These are phyloP conservation scores for Horisme vitalbata DNA, from an alignment of 2,888 invertebrate species.

Conservation along the genomic window DNA sequence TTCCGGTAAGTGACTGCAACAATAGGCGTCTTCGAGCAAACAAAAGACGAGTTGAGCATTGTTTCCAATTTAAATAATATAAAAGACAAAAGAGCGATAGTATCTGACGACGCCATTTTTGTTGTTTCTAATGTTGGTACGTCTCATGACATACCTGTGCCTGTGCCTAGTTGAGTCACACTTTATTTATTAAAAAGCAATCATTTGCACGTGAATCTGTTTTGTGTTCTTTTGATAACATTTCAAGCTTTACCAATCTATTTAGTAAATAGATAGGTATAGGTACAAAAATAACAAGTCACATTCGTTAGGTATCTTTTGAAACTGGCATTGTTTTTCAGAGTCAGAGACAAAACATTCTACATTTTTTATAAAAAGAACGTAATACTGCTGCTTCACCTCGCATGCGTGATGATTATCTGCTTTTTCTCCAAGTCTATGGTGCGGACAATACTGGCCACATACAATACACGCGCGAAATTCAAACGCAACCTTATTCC, in stretches of 20 bases:
- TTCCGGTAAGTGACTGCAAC: conserved; percentile 59
- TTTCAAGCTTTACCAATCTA: no score
- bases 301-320: no score
- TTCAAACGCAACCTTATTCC: conserved; percentile 22
- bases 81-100: conserved; percentile 53
- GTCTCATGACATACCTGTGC: conserved; percentile 2
- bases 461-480: conserved; percentile 18
- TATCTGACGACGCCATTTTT: conserved; percentile 33
- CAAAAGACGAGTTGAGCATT: conserved; percentile 61
- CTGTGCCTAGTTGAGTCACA: no score
- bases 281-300: no score
- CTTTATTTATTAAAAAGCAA: no score
- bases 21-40: conserved; percentile 65
- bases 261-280: no score
- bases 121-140: conserved; percentile 7
- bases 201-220: no score
- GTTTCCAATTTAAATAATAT: conserved; percentile 58
- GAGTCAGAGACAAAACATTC: no score
- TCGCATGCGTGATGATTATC: conserved; percentile 28
- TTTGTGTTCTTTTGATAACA: no score
- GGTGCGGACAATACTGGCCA: conserved; percentile 33
- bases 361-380: not conserved
- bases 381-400: not conserved
- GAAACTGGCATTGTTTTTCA: no score
- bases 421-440: conserved; percentile 29